A percentile compares a stretch with the other conserved stretches of the same genome.
These are phyloP conservation scores for Actenoides lindsayi DNA, from an alignment of 2,113 vertebrate species.

Conservation along the genomic window DNA sequence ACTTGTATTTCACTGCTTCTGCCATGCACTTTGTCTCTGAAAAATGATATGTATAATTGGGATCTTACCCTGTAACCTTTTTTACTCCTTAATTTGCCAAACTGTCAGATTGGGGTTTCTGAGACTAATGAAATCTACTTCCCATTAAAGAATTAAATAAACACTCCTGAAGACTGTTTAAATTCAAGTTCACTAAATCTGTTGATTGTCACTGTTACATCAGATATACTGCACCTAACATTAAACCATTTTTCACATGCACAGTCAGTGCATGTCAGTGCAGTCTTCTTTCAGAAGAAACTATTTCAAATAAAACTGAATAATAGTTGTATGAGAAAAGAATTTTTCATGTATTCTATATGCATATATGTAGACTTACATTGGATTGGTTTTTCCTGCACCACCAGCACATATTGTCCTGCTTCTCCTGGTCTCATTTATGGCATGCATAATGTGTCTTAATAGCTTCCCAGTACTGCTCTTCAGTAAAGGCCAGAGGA, in stretches of 20 bases:
- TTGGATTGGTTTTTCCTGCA: rapidly evolving
- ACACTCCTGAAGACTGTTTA: background rate
- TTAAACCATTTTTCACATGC: background rate
- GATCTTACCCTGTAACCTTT: background rate
- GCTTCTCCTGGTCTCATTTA: background rate
- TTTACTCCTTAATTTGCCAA: background rate
- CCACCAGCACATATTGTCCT: background rate
- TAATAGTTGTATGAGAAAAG: background rate
- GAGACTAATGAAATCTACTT: background rate
- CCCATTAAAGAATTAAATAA: background rate
- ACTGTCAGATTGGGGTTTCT: background rate
- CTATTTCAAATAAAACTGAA: background rate
- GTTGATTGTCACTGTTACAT: background rate
- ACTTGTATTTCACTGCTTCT: background rate
- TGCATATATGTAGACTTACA: background rate
- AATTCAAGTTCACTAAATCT: background rate
- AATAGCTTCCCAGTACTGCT: background rate
- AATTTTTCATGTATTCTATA: background rate
- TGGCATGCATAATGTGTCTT: background rate
- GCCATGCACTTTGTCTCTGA: background rate
- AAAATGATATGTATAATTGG: background rate
- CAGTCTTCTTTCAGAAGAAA: background rate
- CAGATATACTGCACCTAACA: rapidly evolving
- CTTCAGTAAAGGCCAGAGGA: background rate
- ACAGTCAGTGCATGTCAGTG: background rate